These are phyloP conservation scores for Carcinoscorpius rotundicauda DNA, from an alignment of 1,140 invertebrate genomes.

Conservation along the genomic window DNA sequence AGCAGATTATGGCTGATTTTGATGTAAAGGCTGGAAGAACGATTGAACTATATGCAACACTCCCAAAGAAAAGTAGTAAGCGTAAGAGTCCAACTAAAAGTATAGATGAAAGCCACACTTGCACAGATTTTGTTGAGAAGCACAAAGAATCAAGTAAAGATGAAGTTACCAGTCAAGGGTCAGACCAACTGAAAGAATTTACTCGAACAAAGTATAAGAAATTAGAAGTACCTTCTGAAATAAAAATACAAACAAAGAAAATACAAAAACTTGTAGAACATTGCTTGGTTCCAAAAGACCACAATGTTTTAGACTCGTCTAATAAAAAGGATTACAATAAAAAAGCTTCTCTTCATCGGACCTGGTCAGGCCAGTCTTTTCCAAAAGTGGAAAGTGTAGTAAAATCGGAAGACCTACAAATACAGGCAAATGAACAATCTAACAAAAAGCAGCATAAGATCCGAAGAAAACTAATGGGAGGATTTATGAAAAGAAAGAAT, in stretches of 20 bases:
- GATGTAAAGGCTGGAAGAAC: slow-evolving; percentile 30
- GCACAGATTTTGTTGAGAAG: slow-evolving; percentile 7
- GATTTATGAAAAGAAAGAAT: slow-evolving; percentile 73
- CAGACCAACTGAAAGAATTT: not conserved
- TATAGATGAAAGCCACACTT: not conserved
- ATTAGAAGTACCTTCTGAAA: not conserved
- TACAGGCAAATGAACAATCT: slow-evolving; percentile 25
- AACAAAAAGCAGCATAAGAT: slow-evolving; percentile 86
- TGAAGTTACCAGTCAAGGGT: not conserved
- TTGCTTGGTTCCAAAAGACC: not conserved
- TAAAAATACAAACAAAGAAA: not conserved
- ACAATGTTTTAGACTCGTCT: slow-evolving; percentile 20
- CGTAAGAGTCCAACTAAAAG: slow-evolving; percentile 12
- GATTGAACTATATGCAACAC: slow-evolving; percentile 64
- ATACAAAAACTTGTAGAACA: not conserved
- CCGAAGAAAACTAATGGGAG: slow-evolving; percentile 75
- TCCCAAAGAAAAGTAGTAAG: slow-evolving; percentile 57
- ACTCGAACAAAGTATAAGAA: not conserved
- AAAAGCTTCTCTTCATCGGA: slow-evolving; percentile 19
- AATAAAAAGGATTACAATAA: slow-evolving; percentile 25
- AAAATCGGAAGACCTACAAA: slow-evolving; percentile 5
- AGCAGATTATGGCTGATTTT: not conserved
- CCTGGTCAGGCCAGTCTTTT: slow-evolving; percentile 20
- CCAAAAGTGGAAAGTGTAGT: slow-evolving; percentile 18
- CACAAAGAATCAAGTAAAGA: not conserved